Evolutionary conservation across 2,888 invertebrate genomes (phyloP), one percentile per base, ranked within the genome.

Genomic region (Xylophagus ater): DNA sequence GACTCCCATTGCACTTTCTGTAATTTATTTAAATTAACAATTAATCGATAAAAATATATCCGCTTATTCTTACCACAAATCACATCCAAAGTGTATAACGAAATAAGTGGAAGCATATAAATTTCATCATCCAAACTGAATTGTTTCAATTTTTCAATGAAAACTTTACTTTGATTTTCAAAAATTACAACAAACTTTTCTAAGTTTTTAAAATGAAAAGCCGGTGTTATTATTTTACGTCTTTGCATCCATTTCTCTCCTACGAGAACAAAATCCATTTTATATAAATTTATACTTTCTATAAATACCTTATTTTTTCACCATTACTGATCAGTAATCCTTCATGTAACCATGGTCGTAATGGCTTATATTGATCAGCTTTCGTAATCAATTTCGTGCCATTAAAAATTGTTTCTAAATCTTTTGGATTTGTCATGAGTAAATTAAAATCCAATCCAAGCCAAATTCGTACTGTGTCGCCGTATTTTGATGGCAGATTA

Each of bases 1-100:
- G 9, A 76, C 73, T 1, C 88, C 89, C 88, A 90, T 89, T 10
- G 88, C 81, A 4, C 85, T 79, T 65, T 88, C 88, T 83, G 66
- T 38, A 69, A 49, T 8, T n/a, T n/a, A n/a, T n/a, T n/a, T 23
- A 23, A 23, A 23, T 23, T 8, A 23, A 23, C 6, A 23, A 8
- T 23, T 23, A 23, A 23, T 23, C 23, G 23, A 23, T 8, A 8
- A 6, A 8, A 8, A 23, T 23, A 6, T 23, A 8, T 8, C 9
- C 23, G 9, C 23, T 23, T 13, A 14, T 29, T 51, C 55, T 59
- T 54, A 75, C 75, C 72, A 43, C 53, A 55, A 28, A 58, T 53
- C 9, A 53, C 45, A 43, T 58, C 57, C 46, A 57, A 43, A 0
- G 55, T 47, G 30, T 49, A 52, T 15, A 53, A 59, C 67, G 54